phyloP scores from a whole-genome alignment of 2,113 vertebrate species.

The Gavia stellata region DNA sequence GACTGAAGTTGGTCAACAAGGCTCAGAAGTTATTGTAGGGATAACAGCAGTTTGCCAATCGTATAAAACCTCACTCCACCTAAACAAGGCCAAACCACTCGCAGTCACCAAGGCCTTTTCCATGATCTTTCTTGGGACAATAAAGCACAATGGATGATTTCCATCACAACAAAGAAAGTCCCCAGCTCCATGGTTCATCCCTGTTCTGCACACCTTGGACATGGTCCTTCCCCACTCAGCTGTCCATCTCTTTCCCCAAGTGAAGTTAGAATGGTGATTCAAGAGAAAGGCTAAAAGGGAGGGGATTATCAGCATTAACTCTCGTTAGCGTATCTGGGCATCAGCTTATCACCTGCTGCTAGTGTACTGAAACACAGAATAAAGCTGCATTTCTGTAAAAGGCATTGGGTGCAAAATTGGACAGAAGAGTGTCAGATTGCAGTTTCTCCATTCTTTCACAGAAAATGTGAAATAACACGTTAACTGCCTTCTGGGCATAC shows the following conservation, averaged over 20 bases:
- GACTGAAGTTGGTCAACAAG: neutral
- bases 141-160: neutral
- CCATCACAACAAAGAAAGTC: neutral
- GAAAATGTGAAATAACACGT: conserved; percentile 44
- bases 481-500: conserved; percentile 55
- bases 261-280: neutral
- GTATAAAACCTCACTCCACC: neutral
- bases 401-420: conserved; percentile 24
- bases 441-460: conserved; percentile 52
- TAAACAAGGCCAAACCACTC: neutral
- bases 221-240: neutral
- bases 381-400: conserved; percentile 33
- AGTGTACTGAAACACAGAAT: conserved; percentile 23
- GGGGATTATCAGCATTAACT: neutral
- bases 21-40: neutral
- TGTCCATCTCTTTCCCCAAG: neutral
- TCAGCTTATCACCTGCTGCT: conserved; percentile 34
- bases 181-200: neutral
- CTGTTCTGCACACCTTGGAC: neutral
- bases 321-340: conserved; percentile 1
- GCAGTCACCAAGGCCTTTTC: neutral
- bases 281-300: neutral
- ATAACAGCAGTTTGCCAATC: neutral
- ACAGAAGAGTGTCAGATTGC: conserved; percentile 49
- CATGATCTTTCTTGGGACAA: neutral